Conservation (phyloP, 2,888 invertebrate species). For the Pasiphila rectangulata region DNA sequence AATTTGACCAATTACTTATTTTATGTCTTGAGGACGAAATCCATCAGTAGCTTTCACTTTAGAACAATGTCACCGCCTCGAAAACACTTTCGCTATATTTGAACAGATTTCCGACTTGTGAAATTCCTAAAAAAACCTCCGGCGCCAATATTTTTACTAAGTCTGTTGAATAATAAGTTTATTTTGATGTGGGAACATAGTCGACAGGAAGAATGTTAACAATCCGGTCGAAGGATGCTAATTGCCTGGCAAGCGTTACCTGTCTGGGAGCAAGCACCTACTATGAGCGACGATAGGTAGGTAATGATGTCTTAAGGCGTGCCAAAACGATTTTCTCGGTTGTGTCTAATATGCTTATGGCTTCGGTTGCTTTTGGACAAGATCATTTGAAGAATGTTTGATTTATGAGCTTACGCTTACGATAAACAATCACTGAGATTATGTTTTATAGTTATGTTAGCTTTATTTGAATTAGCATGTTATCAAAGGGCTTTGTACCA, state of each 20-base stretch:
- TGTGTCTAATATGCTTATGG: not conserved
- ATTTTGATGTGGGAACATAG: slow-evolving; percentile 56
- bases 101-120: slow-evolving; percentile 28
- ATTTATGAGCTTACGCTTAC: slow-evolving; percentile 7
- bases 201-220: slow-evolving; percentile 60
- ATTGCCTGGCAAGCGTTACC: slow-evolving; percentile 59
- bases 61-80: slow-evolving; percentile 27
- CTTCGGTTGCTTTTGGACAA: not conserved
- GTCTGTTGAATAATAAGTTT: slow-evolving; percentile 33
- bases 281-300: slow-evolving; percentile 31
- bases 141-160: slow-evolving; percentile 30
- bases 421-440: not conserved
- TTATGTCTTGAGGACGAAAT: slow-evolving; percentile 26
- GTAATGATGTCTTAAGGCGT: slow-evolving; percentile 3
- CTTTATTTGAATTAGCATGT: too few relatives aligned
- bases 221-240: slow-evolving; percentile 65
- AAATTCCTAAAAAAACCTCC: slow-evolving; percentile 27
- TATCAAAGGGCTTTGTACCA: too few relatives aligned
- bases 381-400: slow-evolving; percentile 11
- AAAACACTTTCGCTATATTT: slow-evolving; percentile 32
- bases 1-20: too few relatives aligned
- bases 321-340: slow-evolving; percentile 5
- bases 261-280: slow-evolving; percentile 44
- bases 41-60: slow-evolving; percentile 33
- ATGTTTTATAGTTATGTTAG: too few relatives aligned